These are phyloP conservation scores for Phaethon lepturus DNA, from an alignment of 2,113 vertebrate species.

Conservation along the genomic window DNA sequence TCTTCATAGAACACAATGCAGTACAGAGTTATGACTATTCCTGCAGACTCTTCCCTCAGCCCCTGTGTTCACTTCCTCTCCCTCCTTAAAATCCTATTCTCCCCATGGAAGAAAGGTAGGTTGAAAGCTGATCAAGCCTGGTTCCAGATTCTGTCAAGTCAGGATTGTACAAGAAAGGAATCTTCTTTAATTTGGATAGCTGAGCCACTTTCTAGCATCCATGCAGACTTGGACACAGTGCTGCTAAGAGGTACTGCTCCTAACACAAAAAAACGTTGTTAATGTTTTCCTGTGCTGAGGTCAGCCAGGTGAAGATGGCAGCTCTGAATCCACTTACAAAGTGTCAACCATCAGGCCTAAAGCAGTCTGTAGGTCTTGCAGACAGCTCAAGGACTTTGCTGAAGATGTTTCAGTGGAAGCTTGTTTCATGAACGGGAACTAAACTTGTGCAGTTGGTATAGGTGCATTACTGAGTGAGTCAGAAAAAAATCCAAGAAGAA, in stretches of 20 bases:
- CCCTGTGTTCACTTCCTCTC: neutral
- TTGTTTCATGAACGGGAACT: neutral
- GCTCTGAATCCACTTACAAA: neutral
- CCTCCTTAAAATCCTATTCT: neutral
- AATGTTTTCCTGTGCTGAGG: neutral
- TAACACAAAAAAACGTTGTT: neutral
- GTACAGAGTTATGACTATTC: neutral
- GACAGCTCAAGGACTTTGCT: neutral
- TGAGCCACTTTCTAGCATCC: neutral
- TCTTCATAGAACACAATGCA: fast-evolving
- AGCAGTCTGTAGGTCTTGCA: neutral
- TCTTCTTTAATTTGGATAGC: neutral
- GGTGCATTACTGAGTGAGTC: neutral
- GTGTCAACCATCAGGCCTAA: neutral
- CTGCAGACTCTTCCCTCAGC: neutral
- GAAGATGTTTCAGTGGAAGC: neutral
- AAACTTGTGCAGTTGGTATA: neutral
- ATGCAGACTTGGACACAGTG: neutral
- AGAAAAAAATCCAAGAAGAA: neutral
- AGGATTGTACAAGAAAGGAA: neutral
- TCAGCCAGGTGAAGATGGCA: neutral
- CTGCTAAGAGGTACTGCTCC: neutral
- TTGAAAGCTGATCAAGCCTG: neutral
- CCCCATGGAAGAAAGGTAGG: neutral
- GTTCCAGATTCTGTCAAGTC: neutral